These are phyloP conservation scores for Melanocharis versteri DNA, from an alignment of 2,113 vertebrate species.

Conservation along the genomic window DNA sequence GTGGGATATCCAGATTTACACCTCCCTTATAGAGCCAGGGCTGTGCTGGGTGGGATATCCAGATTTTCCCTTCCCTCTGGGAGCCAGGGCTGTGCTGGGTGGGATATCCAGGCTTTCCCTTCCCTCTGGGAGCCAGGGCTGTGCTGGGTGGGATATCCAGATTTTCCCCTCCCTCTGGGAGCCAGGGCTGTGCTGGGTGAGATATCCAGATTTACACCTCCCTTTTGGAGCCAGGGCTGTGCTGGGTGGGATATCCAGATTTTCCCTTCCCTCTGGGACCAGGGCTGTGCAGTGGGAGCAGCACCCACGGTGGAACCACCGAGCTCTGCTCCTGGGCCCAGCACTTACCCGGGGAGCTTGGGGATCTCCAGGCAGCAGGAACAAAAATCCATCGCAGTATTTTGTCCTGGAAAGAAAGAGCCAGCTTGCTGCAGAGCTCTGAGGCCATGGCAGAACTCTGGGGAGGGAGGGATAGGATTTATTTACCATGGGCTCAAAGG, in stretches of 20 bases:
- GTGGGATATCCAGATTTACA: not conserved
- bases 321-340: not conserved
- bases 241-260: not conserved
- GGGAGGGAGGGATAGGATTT: not conserved
- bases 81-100: no score
- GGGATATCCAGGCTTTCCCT: not conserved
- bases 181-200: no score
- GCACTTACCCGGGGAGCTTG: not conserved
- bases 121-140: not conserved
- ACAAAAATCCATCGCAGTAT: not conserved
- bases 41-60: not conserved
- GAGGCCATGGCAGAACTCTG: not conserved
- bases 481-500: not conserved
- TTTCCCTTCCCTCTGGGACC: not conserved
- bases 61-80: not conserved
- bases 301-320: not conserved
- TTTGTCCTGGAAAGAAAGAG: not conserved
- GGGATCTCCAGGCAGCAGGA: not conserved
- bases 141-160: not conserved
- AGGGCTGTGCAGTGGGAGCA: not conserved
- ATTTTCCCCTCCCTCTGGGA: not conserved
- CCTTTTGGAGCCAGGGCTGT: no score
- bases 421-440: not conserved
- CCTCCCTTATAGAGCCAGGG: not conserved
- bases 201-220: not conserved